A percentile compares a stretch with the other conserved stretches of the same genome.
Conservation (phyloP, 1,140 invertebrate genomes). For the Pygmarrhopalites habei region DNA sequence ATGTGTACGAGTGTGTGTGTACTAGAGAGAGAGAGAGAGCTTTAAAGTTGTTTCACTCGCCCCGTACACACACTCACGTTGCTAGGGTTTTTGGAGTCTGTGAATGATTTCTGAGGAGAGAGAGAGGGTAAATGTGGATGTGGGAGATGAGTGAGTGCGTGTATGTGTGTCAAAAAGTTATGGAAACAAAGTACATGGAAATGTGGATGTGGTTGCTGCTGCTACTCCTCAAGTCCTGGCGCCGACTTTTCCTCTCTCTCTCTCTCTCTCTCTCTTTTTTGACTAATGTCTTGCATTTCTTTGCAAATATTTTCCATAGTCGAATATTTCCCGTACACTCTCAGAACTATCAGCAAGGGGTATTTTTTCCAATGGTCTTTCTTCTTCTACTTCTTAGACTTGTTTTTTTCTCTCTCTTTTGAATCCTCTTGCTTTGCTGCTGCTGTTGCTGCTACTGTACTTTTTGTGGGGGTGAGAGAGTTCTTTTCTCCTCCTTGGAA, state of each 20-base stretch:
- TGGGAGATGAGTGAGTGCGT: conserved; percentile 3
- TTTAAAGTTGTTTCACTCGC: conserved; percentile 3
- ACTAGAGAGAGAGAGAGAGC: background rate
- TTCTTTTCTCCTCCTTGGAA: background rate
- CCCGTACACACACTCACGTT: too few species aligned
- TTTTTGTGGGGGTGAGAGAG: too few species aligned
- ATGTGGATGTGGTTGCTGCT: conserved; percentile 21
- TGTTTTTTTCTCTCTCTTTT: too few species aligned
- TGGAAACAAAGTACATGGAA: conserved; percentile 27
- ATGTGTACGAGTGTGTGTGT: background rate
- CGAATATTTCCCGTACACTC: conserved; percentile 4
- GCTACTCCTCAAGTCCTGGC: conserved; percentile 22
- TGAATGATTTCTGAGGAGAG: too few species aligned
- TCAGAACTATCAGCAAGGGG: conserved; percentile 16
- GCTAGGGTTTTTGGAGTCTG: too few species aligned
- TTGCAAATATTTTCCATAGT: conserved; percentile 22
- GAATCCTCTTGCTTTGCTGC: too few species aligned
- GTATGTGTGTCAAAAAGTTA: conserved; percentile 32
- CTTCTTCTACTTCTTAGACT: too few species aligned
- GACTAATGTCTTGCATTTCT: conserved; percentile 34
- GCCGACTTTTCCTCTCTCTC: conserved; percentile 19
- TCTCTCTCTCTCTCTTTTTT: conserved; percentile 5
- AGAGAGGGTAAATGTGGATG: background rate
- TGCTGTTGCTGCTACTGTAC: too few species aligned
- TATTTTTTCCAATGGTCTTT: too few species aligned